A percentile compares a stretch with the other conserved stretches of the same genome.
phyloP scores from a whole-genome alignment of 2,113 vertebrate species.

The Istiophorus platypterus region DNA sequence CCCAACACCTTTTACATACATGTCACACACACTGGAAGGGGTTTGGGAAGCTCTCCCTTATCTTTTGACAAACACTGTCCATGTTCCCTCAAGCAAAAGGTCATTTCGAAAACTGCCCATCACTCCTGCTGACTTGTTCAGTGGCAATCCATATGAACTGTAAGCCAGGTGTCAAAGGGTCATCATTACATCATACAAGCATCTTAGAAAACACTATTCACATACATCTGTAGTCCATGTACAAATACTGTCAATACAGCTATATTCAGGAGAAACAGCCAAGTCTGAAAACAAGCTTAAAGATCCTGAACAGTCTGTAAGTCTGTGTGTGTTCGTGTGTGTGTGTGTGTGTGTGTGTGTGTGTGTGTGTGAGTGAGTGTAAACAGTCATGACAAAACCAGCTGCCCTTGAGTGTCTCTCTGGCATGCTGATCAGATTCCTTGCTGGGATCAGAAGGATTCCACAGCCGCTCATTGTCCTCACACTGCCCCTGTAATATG shows the following conservation, averaged over 20 bases:
- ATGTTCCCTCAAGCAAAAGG: neutral
- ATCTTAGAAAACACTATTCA: neutral
- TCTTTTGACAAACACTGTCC: slow-evolving; percentile 31
- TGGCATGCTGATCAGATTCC: slow-evolving; percentile 64
- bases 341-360: neutral
- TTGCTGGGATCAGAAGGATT: slow-evolving; percentile 68
- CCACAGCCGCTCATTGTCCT: slow-evolving; percentile 64
- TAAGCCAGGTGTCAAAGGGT: neutral
- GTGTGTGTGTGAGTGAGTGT: slow-evolving; percentile 15
- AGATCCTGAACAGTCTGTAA: neutral
- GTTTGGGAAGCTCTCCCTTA: slow-evolving; percentile 11
- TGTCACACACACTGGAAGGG: slow-evolving; percentile 25
- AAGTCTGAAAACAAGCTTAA: neutral
- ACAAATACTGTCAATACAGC: neutral
- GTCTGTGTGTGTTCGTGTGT: slow-evolving; percentile 24
- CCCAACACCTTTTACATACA: slow-evolving; percentile 32
- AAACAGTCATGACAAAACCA: slow-evolving; percentile 48
- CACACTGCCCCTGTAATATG: slow-evolving; percentile 50
- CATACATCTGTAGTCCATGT: neutral
- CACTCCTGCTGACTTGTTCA: neutral
- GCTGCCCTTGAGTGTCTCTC: slow-evolving; percentile 60
- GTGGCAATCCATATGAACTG: neutral
- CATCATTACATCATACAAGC: neutral
- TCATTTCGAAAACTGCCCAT: neutral
- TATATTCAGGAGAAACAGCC: neutral